Percentiles rank a stretch among this genome's conserved stretches.
Conservation (phyloP, 2,888 invertebrate genomes). For the Dicycla oo region DNA sequence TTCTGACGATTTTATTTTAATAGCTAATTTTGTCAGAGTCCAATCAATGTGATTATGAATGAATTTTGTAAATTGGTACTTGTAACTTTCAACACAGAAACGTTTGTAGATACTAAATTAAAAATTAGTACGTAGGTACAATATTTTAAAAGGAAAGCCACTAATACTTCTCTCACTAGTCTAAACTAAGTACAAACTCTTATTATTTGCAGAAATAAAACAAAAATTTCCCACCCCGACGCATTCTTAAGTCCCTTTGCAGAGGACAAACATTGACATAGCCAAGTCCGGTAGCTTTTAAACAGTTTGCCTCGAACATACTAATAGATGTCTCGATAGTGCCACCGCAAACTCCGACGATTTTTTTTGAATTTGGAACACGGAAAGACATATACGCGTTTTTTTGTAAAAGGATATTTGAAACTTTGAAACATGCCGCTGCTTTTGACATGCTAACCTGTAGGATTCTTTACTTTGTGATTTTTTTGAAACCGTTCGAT, state of each 20-base stretch:
- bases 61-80: neutral
- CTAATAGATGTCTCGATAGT: conserved; percentile 87
- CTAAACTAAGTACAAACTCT: conserved; percentile 20
- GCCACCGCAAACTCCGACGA: conserved; percentile 64
- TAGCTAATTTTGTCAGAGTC: conserved; percentile 9
- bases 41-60: neutral
- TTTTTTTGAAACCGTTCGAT: conserved; percentile 15
- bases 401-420: conserved; percentile 55
- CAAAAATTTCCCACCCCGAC: conserved; percentile 67
- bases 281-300: conserved; percentile 88
- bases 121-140: too few relatives aligned
- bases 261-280: conserved; percentile 82
- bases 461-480: conserved; percentile 63
- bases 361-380: conserved; percentile 71
- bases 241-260: conserved; percentile 72
- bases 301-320: conserved; percentile 82
- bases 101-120: neutral
- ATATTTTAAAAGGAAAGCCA: neutral
- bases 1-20: conserved; percentile 4
- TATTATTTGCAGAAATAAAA: conserved; percentile 64
- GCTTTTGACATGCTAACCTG: conserved; percentile 64
- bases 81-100: neutral
- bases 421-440: conserved; percentile 60
- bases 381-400: conserved; percentile 60
- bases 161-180: conserved; percentile 5